Base-by-base conservation (phyloP, 2,888 invertebrate genomes). In the Mystacides longicornis region DNA sequence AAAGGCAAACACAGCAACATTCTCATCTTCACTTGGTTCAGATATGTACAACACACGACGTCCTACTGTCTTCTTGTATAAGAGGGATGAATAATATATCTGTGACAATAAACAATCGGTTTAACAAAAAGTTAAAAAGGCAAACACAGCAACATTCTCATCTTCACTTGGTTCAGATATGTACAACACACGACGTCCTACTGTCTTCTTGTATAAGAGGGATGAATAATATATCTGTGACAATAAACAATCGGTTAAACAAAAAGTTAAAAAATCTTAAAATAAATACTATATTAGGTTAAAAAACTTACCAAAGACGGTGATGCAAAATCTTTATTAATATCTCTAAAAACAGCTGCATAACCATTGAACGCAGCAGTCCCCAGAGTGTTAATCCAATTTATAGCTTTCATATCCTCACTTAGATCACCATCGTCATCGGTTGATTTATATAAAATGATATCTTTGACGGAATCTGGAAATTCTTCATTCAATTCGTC, bases 11-110 rank as follows among this genome's bases (percentile, higher is more conserved):
- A 75, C 58, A 2, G 68, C 54, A 2, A 62, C 23, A 65, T 0
- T 71, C 69, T 52, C 68, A 64, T 1, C 45, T 7, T 74, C 70
- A 0, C 76, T 76, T 5, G 68, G 63, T 55, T 74, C 69, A 50
- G 63, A 64, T 0, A 83, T 74, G 16, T 85, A 81, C 27, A 90
- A 74, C 0, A 89, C 88, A 55, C 81, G 76, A 16, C 81, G 79
- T 0, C 93, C 92, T 62, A 93, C 88, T 18, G 93, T 72, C 62
- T 79, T 81, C 69, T 93, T 93, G 69, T 86, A 86, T 14, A 93
- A 68, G 0, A 87, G 73, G 0, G 88, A 86, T 65, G 88, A 81
- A 83, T 89, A 93, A 71, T 86, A 92, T 64, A 86, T 86, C 89
- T 89, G 68, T 16, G 69, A 70, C 3, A 45, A 45, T n/a, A n/a